Conservation (phyloP, 2,888 invertebrate species). For the Xanthia icteritia region DNA sequence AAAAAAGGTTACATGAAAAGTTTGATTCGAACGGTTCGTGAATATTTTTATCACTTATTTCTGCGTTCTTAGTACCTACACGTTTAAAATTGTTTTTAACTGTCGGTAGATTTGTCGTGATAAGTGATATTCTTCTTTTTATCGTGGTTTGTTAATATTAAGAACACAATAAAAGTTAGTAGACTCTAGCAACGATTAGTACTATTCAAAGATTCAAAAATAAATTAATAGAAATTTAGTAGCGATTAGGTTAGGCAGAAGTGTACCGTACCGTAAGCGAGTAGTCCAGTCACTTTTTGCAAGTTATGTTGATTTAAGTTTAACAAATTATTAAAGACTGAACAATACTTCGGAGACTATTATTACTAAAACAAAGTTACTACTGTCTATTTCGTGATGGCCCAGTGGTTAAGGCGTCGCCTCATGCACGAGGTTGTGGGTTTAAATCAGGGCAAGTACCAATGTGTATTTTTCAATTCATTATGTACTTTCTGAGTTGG, state of each 20-base stretch:
- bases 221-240: too few species aligned
- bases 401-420: too few species aligned
- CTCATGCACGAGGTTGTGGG: too few species aligned
- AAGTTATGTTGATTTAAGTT: too few species aligned
- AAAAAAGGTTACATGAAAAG: conserved; percentile 1
- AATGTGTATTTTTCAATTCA: too few species aligned
- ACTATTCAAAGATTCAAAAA: neutral
- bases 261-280: too few species aligned
- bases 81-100: neutral
- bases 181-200: neutral
- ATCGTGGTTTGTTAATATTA: neutral
- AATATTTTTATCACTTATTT: neutral
- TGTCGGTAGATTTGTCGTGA: neutral
- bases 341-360: neutral
- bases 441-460: too few species aligned
- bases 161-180: neutral
- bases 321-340: neutral
- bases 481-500: too few species aligned
- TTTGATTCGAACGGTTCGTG: neutral
- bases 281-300: too few species aligned
- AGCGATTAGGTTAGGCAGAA: neutral
- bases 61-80: too few species aligned
- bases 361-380: neutral
- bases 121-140: neutral
- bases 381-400: too few species aligned